A percentile compares a stretch with the other conserved stretches of the same genome.
Conservation (phyloP, 2,113 vertebrate genomes). For the Platichthys flesus region DNA sequence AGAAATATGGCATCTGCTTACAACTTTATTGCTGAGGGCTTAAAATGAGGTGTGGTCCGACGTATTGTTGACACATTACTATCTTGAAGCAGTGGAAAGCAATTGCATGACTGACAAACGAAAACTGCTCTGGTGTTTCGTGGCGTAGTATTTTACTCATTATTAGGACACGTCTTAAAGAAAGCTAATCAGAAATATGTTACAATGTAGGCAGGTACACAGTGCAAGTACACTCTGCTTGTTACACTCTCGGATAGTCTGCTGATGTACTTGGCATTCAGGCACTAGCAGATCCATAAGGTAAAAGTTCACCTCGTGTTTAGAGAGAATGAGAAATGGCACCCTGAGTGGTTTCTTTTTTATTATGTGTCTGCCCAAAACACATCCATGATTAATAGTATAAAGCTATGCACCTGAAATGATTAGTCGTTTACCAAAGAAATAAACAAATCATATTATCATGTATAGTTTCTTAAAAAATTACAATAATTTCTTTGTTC, state of each 20-base stretch:
- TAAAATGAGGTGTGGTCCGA: background rate
- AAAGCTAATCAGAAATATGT: no score
- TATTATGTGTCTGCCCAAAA: no score
- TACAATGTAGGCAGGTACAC: no score
- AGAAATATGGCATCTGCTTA: constrained; percentile 2
- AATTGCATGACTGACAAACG: background rate
- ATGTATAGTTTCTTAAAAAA: background rate
- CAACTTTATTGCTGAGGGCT: background rate
- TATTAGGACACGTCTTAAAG: no score
- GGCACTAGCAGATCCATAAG: background rate
- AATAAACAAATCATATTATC: background rate
- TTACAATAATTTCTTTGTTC: background rate
- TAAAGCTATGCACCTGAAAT: background rate
- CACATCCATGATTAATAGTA: no score
- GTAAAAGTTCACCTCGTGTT: no score
- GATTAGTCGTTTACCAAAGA: background rate
- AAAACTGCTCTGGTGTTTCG: background rate
- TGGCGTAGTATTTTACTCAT: no score
- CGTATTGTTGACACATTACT: background rate
- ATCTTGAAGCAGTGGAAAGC: background rate
- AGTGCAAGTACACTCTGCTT: no score
- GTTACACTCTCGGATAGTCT: no score
- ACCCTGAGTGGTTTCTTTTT: no score
- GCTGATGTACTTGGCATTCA: background rate
- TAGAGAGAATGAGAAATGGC: no score